Base-by-base conservation (phyloP, 2,113 vertebrate species). In the Riparia riparia region DNA sequence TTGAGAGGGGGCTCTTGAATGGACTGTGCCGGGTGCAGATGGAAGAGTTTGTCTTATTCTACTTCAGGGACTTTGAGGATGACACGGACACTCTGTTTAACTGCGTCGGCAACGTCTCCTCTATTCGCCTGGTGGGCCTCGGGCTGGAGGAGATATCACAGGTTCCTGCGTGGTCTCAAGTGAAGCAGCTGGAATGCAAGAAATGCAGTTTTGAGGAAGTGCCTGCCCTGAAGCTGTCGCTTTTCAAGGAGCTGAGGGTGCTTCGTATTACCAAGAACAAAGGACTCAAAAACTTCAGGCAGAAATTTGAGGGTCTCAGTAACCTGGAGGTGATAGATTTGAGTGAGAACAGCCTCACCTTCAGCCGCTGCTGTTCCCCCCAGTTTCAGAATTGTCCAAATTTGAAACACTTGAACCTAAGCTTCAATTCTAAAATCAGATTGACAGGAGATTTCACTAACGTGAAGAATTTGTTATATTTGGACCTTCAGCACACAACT, bases 351-450 rank as follows among this genome's bases (percentile, higher is more conserved):
- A 17, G 28, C 2, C 81, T 98, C 51, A 93, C 39, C 49, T 88
- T 97, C 17, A 50, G 37, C 3, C 0, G 28, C 1, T 98, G 97
- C 83, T 99, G 98, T 69, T 83, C 91, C 47, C 2, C 0, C 2
- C 2, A 1, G 14, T 76, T 95, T 37, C 39, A 0, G 1, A 50
- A 71, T 1, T 93, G 95, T 86, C 66, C 74, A 31, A 97, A 76
- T 18, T 90, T 99, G 73, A 97, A 90, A 39, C 21, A 97, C 32
- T 95, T 99, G 92, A 97, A 99, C 63, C 64, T 99, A 45, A 98
- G 98, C 74, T 98, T 92, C 93, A 99, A 98, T 76, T 58, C 47
- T 6, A 5, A 86, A 8, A 97, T 99, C 66, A 58, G 7, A 0
- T 26, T 98, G 61, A 10, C 6, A 3, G 70, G 86, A 47, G 91